A percentile compares a stretch with the other conserved stretches of the same genome.
Evolutionary conservation across 1,140 invertebrate genomes (phyloP).

Genomic region (Halesus radiatus): DNA sequence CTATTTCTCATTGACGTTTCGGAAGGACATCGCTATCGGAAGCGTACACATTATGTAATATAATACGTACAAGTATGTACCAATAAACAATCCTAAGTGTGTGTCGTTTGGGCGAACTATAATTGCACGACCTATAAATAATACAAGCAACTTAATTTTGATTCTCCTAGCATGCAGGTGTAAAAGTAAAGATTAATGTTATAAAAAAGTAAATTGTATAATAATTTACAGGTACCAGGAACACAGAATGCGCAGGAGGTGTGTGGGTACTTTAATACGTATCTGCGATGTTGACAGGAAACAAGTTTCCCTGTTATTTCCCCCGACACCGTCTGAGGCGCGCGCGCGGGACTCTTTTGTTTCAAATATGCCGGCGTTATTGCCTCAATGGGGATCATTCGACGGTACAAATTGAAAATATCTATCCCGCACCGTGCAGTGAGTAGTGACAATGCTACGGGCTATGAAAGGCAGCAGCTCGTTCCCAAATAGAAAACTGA

Average conservation of each 20-base stretch:
- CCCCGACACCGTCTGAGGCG: constrained; percentile 7
- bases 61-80: too few species aligned
- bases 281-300: constrained; percentile 17
- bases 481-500: constrained; percentile 4
- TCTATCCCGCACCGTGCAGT: constrained; percentile 5
- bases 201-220: neutral
- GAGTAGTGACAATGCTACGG: neutral
- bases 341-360: constrained; percentile 47
- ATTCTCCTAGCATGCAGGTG: neutral
- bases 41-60: too few species aligned
- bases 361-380: constrained; percentile 53
- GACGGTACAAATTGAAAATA: constrained; percentile 52
- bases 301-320: constrained; percentile 46
- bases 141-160: too few species aligned
- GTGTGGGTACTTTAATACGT: neutral
- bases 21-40: too few species aligned
- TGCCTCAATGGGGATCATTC: constrained; percentile 46
- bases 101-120: too few species aligned
- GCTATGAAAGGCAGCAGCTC: neutral
- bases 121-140: too few species aligned
- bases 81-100: too few species aligned
- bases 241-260: neutral
- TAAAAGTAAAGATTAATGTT: neutral
- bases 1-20: too few species aligned
- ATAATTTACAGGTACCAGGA: neutral